A percentile compares a stretch with the other conserved stretches of the same genome.
These are phyloP conservation scores for Crax fasciolata DNA, from an alignment of 2,797 vertebrate genomes.

Conservation along the genomic window DNA sequence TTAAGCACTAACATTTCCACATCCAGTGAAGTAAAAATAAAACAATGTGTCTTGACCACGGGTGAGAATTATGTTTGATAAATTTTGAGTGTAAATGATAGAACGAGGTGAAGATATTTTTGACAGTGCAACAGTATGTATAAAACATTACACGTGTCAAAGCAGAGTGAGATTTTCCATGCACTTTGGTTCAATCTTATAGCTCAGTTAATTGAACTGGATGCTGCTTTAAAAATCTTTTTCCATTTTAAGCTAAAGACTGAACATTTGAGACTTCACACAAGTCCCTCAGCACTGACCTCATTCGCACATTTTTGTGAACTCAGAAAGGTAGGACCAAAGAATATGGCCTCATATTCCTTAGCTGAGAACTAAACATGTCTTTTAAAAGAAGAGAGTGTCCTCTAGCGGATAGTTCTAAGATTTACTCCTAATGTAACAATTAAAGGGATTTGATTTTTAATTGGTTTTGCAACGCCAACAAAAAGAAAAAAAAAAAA, in stretches of 20 bases:
- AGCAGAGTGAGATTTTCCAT: constrained; percentile 45
- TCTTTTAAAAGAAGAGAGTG: constrained; percentile 67
- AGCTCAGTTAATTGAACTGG: constrained; percentile 51
- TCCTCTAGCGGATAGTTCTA: constrained; percentile 62
- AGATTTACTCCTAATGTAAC: neutral
- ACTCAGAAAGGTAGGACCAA: neutral
- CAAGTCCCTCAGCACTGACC: neutral
- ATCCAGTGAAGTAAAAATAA: neutral
- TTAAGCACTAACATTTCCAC: neutral
- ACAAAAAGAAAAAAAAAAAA: neutral
- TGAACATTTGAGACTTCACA: constrained; percentile 9
- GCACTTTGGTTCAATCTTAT: constrained; percentile 2
- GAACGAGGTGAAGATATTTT: constrained; percentile 7
- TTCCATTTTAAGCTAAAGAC: constrained; percentile 32
- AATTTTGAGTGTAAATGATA: neutral
- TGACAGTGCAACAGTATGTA: constrained; percentile 12
- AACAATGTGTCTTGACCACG: neutral
- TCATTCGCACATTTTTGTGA: constrained; percentile 43
- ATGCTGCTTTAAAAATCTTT: constrained; percentile 37
- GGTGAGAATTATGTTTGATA: neutral
- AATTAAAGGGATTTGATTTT: neutral
- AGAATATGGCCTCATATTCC: neutral
- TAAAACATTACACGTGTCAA: constrained; percentile 28
- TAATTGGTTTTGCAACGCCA: neutral
- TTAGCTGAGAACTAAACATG: accelerated